Conservation (phyloP, 2,888 invertebrate species). For the Conus canariensis region DNA sequence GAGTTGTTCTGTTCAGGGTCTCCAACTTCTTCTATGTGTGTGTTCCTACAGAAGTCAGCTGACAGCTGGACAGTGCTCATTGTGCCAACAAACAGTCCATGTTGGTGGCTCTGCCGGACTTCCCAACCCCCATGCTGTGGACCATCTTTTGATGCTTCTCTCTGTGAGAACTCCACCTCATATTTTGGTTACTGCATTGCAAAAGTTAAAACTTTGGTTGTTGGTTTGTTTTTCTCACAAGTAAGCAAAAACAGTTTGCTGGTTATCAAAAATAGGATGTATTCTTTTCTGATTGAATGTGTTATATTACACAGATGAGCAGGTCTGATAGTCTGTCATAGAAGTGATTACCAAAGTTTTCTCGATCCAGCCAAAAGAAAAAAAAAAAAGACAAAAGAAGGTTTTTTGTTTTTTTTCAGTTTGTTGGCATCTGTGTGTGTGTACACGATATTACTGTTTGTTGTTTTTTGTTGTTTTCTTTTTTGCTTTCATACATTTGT, state of each 20-base stretch:
- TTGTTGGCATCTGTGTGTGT: too few species aligned
- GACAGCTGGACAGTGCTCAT: not conserved
- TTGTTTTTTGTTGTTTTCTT: too few species aligned
- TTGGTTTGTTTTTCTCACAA: too few species aligned
- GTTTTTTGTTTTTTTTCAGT: too few species aligned
- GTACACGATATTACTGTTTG: too few species aligned
- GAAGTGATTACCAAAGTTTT: not conserved
- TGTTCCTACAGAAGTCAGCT: not conserved
- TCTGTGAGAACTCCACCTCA: not conserved
- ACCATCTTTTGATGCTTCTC: not conserved
- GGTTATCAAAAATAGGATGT: not conserved
- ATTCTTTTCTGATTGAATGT: not conserved
- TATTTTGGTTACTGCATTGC: not conserved
- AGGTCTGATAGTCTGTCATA: not conserved
- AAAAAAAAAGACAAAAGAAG: too few species aligned
- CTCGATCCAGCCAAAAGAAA: not conserved
- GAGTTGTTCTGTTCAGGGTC: too few species aligned
- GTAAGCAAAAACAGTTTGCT: too few species aligned
- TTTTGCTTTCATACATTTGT: too few species aligned
- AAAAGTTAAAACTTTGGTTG: too few species aligned
- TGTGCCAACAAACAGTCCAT: not conserved
- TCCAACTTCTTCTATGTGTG: not conserved
- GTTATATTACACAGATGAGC: not conserved
- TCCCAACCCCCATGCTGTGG: not conserved
- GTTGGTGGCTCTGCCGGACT: too few species aligned